A percentile compares a stretch with the other conserved stretches of the same genome.
These are phyloP conservation scores for Bombus polaris DNA, from an alignment of 1,140 invertebrate genomes.

Conservation along the genomic window DNA sequence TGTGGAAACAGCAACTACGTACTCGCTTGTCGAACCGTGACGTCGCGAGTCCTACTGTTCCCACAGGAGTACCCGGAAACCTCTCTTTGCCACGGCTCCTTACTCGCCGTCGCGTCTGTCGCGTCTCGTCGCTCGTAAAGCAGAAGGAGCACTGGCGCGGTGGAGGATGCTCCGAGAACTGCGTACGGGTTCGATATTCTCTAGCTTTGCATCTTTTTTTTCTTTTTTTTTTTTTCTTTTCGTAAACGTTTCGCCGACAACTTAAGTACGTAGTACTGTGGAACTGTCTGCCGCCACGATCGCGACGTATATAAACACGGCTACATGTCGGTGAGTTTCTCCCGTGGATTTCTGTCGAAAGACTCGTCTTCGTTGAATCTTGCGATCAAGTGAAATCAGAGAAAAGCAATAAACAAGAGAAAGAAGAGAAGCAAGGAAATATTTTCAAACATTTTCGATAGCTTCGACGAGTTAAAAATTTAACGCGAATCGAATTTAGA, in stretches of 20 bases:
- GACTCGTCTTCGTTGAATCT: not conserved
- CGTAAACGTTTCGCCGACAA: constrained; percentile 15
- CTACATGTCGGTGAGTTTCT: not conserved
- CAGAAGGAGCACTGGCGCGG: constrained; percentile 16
- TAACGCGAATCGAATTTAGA: too few relatives aligned
- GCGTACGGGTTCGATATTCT: constrained; percentile 33
- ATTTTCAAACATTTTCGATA: too few relatives aligned
- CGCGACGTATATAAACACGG: constrained; percentile 6
- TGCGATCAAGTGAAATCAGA: not conserved
- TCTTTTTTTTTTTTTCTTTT: not conserved
- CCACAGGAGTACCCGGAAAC: constrained; percentile 45
- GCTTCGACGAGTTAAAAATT: too few relatives aligned
- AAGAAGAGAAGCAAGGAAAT: not conserved
- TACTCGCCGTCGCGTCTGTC: not conserved
- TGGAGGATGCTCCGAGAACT: constrained; percentile 1
- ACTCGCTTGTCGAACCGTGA: constrained; percentile 65
- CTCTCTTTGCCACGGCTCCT: not conserved
- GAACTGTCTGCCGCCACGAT: not conserved
- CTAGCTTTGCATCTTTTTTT: constrained; percentile 18
- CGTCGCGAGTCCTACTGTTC: constrained; percentile 58
- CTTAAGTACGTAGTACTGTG: constrained; percentile 1
- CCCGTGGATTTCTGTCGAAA: not conserved
- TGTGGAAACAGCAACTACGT: constrained; percentile 66
- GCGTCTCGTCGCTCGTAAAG: constrained; percentile 32
- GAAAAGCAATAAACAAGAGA: too few relatives aligned